Evolutionary conservation across 1,140 invertebrate species (phyloP).

Genomic region (Zaprionus davidi): DNA sequence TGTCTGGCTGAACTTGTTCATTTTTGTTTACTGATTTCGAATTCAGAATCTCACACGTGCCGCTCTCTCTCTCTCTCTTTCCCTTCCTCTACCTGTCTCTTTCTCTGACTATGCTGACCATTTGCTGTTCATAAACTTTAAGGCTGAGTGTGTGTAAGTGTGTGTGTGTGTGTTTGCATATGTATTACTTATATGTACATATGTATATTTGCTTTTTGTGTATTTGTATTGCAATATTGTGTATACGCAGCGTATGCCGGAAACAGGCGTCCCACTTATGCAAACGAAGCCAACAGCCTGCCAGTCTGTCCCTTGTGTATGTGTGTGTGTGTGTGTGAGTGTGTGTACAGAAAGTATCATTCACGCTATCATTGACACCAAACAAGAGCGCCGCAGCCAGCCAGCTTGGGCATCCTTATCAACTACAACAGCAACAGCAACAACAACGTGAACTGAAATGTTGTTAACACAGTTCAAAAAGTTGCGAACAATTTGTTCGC

Average conservation of each 20-base stretch:
- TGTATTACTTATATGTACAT: constrained; percentile 12
- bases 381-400: constrained; percentile 36
- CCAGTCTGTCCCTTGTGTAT: neutral
- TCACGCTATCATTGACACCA: constrained; percentile 73
- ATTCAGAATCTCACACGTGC: constrained; percentile 21
- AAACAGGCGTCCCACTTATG: constrained; percentile 48
- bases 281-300: constrained; percentile 42
- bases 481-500: constrained; percentile 32
- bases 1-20: neutral
- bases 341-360: constrained; percentile 67
- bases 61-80: neutral
- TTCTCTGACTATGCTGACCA: neutral
- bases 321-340: constrained; percentile 7
- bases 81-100: neutral
- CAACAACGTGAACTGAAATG: constrained; percentile 28
- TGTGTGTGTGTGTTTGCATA: neutral
- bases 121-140: constrained; percentile 34
- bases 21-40: neutral
- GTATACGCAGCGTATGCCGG: constrained; percentile 56
- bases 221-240: constrained; percentile 44
- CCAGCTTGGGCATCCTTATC: constrained; percentile 31
- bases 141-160: neutral
- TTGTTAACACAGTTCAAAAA: constrained; percentile 44
- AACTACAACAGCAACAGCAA: constrained; percentile 39
- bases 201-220: constrained; percentile 18